phyloP scores from a whole-genome alignment of 2,797 vertebrate genomes.

The Centropyge bicolor region DNA sequence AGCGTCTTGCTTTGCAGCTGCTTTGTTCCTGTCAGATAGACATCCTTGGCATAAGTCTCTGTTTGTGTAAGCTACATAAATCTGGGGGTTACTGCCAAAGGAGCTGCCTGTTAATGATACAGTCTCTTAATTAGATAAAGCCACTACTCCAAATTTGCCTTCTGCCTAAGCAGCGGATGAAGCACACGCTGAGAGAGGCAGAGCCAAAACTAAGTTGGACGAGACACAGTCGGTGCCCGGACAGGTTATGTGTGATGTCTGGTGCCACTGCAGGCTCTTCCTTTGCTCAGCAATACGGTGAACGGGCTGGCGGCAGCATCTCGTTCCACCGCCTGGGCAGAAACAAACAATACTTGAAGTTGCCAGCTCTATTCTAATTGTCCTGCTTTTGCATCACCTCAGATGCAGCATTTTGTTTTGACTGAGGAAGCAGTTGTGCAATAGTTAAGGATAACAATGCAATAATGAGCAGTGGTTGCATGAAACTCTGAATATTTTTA shows the following conservation, averaged over 20 bases:
- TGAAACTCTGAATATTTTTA: conserved; percentile 58
- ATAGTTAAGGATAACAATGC: conserved; percentile 51
- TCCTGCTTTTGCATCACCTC: conserved; percentile 71
- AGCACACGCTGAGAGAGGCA: conserved; percentile 50
- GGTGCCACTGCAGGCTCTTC: conserved; percentile 51
- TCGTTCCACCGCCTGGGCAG: conserved; percentile 30
- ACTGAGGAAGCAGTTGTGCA: conserved; percentile 39
- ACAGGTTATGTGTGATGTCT: conserved; percentile 43
- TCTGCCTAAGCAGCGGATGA: conserved; percentile 73
- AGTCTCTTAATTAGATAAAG: conserved; percentile 81
- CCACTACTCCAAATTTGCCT: conserved; percentile 71
- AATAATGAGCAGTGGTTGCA: conserved; percentile 65
- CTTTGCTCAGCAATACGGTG: conserved; percentile 32
- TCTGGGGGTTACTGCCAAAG: conserved; percentile 68
- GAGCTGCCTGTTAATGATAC: conserved; percentile 77
- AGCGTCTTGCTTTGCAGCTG: conserved; percentile 35
- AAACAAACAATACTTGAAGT: conserved; percentile 33
- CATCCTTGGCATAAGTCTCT: conserved; percentile 37
- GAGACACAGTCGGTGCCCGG: conserved; percentile 18
- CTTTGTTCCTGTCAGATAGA: conserved; percentile 54
- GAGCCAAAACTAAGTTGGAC: conserved; percentile 50
- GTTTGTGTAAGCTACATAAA: conserved; percentile 68
- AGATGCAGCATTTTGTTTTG: conserved; percentile 59
- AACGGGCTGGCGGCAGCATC: conserved; percentile 42
- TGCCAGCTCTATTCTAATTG: conserved; percentile 46